Evolutionary conservation across 2,888 invertebrate genomes (phyloP), one percentile per base, ranked within the genome.

Genomic region (Ceriagrion tenellum): DNA sequence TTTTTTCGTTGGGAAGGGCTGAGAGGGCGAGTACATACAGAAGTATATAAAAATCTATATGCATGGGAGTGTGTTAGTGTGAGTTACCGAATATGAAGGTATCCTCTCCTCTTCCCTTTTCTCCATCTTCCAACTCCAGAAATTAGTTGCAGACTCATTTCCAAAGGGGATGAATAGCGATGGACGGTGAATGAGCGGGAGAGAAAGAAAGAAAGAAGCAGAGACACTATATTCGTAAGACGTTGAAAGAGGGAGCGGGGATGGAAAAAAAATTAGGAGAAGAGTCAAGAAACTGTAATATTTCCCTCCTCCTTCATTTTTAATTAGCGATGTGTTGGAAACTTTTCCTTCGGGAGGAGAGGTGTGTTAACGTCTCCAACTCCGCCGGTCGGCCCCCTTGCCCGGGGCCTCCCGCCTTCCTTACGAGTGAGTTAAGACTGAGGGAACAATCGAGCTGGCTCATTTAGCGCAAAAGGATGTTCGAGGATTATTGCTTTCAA

Each of bases 311-410:
- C n/a, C 20, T 89, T 26, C 55, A 55, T 89, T 93, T 93, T 93
- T 69, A 93, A 93, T 93, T 93, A 69, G 63, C 93, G 63, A 93
- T 47, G 93, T 93, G 93, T 93, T 40, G 93, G 69, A 74, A 69
- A 93, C 93, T 93, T 93, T 93, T 93, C 63, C n/a, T 69, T 59
- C 10, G 18, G 47, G n/a, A 74, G 63, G 63, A 91, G 63, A 74
- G 40, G 69, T 55, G 69, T 93, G 16, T 59, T 59, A 47, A 2
- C 47, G 20, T 40, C 59, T 40, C 8, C 63, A 55, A 35, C 12
- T 13, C 26, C 81, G 3, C 81, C 81, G 30, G 23, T 16, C 81
- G 30, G n/a, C 81, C 69, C n/a, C 35, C 0, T 30, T 13, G 35
- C 81, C 16, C 30, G 6, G 12, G n/a, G 12, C 69, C 63, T 23